Evolutionary conservation across 2,888 invertebrate genomes (phyloP).

Genomic region (Endotricha flammealis): DNA sequence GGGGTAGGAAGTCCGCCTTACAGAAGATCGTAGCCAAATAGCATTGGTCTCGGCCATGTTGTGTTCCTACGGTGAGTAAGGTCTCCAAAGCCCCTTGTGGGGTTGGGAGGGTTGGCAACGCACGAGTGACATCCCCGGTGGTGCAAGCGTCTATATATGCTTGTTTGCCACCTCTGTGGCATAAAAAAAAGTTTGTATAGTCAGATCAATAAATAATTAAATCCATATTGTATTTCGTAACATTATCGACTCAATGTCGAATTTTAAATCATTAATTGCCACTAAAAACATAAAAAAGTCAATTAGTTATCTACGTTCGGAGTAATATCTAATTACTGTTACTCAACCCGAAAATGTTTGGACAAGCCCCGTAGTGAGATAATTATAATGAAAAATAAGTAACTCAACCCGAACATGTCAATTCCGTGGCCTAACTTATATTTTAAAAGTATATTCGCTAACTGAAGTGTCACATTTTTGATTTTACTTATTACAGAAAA

Average conservation of each 20-base stretch:
- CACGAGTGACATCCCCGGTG: too few species aligned
- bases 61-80: too few species aligned
- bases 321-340: constrained; percentile 18
- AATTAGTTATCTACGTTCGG: constrained; percentile 14
- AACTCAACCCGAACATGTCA: constrained; percentile 30
- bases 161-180: too few species aligned
- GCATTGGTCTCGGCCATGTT: too few species aligned
- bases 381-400: constrained; percentile 38
- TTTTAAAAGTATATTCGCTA: constrained; percentile 19
- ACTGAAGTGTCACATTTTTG: constrained; percentile 14
- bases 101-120: too few species aligned
- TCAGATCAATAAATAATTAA: too few species aligned
- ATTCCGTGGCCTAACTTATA: constrained; percentile 24
- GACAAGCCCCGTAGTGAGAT: constrained; percentile 26
- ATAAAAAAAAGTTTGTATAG: too few species aligned
- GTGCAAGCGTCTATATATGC: too few species aligned
- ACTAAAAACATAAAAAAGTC: constrained; percentile 8
- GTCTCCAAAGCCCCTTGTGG: too few species aligned
- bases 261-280: neutral
- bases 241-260: neutral
- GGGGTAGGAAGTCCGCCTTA: too few species aligned
- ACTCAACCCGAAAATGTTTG: constrained; percentile 29
- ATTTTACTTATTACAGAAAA: too few species aligned
- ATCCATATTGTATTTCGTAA: neutral
- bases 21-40: too few species aligned